These are phyloP conservation scores for Germaria angustata DNA, from an alignment of 2,888 invertebrate genomes.

Conservation along the genomic window DNA sequence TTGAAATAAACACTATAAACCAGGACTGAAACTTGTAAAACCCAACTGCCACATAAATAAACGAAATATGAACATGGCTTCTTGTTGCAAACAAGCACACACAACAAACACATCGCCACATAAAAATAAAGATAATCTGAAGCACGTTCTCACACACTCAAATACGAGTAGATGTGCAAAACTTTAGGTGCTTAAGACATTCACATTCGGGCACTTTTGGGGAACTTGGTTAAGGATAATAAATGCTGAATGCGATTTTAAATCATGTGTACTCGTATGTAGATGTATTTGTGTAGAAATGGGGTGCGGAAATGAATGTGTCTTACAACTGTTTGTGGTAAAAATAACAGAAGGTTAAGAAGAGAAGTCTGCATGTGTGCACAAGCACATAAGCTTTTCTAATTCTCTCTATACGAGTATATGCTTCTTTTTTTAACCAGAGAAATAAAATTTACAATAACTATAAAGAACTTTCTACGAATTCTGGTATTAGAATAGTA, in stretches of 20 bases:
- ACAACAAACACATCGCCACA: background rate
- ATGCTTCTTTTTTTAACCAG: background rate
- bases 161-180: background rate
- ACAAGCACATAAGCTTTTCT: slow-evolving; percentile 4
- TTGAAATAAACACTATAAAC: slow-evolving; percentile 66
- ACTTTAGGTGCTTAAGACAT: slow-evolving; percentile 32
- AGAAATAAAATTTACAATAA: slow-evolving; percentile 21
- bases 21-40: slow-evolving; percentile 64
- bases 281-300: too few species aligned
- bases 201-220: background rate
- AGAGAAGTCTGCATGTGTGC: slow-evolving; percentile 54
- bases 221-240: slow-evolving; percentile 29
- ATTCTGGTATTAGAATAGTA: slow-evolving; percentile 33
- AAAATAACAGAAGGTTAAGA: slow-evolving; percentile 55
- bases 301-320: background rate
- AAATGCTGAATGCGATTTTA: slow-evolving; percentile 38
- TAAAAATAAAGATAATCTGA: background rate
- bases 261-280: too few species aligned
- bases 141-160: background rate
- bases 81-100: background rate
- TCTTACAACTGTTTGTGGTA: slow-evolving; percentile 11
- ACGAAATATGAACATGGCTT: slow-evolving; percentile 63
- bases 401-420: background rate
- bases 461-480: slow-evolving; percentile 34
- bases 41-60: slow-evolving; percentile 67